Base-by-base conservation (phyloP, 1,140 invertebrate genomes). In the Pseudomyrmex dendroicus region DNA sequence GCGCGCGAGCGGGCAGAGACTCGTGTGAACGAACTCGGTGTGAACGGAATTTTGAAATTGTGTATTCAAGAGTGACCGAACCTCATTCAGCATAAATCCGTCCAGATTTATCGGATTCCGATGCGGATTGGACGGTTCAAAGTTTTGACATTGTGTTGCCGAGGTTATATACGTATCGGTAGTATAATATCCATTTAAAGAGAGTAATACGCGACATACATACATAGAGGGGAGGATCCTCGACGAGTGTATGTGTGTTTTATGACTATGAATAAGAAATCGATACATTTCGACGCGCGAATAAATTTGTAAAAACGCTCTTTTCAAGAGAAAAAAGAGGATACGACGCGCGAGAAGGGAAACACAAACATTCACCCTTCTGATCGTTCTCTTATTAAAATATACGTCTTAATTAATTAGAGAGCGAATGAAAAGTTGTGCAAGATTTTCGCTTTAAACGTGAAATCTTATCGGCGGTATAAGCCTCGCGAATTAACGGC, bases 21-120 rank as follows among this genome's bases (percentile, higher is more conserved):
- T 35, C 76, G 66, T 80, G 76, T 80, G 76, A 80, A 80, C 54
- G 76, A 80, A 80, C 76, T 80, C 76, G 76, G 66, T 80, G 76
- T 59, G 66, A 80, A 72, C 54, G 76, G 76, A 80, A 80, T 80
- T 80, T 80, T 80, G 54, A 80, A 72, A 80, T 80, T 59, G 76
- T 72, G 54, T 72, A 80, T 72, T 59, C 76, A 70, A 72, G 76
- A 80, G 66, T 80, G 76, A 80, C 76, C 76, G 44, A 25, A 57
- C 52, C 66, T 80, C 66, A 72, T 70, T 61, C 76, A 61, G 44
- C 76, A 70, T 80, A 72, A 80, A 72, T 80, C 74, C 74, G 56
- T 67, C 35, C 5, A 50, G 74, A 77, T 67, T 80, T 66, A 50
- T 70, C 15, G 76, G 54, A 78, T 78, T 57, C 64, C 52, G 10